Base-by-base conservation (phyloP, 1,140 invertebrate species). In the Lordiphosa stackelbergi region DNA sequence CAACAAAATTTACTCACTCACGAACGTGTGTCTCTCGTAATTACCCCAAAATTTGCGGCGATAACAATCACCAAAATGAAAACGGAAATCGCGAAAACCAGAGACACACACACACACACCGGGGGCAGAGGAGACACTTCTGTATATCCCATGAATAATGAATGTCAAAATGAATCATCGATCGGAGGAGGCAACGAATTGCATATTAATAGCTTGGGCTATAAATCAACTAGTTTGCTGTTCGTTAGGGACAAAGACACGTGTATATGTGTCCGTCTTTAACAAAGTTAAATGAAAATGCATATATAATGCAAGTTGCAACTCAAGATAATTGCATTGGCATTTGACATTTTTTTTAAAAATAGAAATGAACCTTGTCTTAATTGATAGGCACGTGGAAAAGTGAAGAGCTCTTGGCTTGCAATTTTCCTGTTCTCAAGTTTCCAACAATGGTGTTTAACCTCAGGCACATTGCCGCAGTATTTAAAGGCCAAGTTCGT, bases 251-350 rank as follows among this genome's bases (percentile, higher is more conserved):
- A 12, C 24, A 34, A 10, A 7, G 19, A 35, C 51, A 12, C 56
- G 53, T 42, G 12, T 19, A 19, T 22, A 8, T 11, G 7, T 47
- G 43, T 19, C 40, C 22, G 16, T 31, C 24, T 12, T 5, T 34
- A 46, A 12, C 8, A 31, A 46, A 46, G 10, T 58, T 51, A 12
- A 16, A 51, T 66, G 19, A 34, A 58, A 53, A 52, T 31, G 34
- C 47, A 12, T 41, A 41, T 63, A 8, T 31, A 31, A 52, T 45
- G 55, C 16, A 45, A 64, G 47, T 45, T 43, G 37, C 41, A 60
- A 38, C 38, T 16, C 24, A 47, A 34, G 53, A 66, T 81, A 79
- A 79, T 81, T 81, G 66, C 74, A 66, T 62, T 59, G 68, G 73
- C 61, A 66, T 56, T 69, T 79, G 74, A 79, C 69, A 69, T 73